Percentiles rank a stretch among this genome's conserved stretches.
Conservation (phyloP, 2,888 invertebrate species). For the Chrysotoxum bicinctum region DNA sequence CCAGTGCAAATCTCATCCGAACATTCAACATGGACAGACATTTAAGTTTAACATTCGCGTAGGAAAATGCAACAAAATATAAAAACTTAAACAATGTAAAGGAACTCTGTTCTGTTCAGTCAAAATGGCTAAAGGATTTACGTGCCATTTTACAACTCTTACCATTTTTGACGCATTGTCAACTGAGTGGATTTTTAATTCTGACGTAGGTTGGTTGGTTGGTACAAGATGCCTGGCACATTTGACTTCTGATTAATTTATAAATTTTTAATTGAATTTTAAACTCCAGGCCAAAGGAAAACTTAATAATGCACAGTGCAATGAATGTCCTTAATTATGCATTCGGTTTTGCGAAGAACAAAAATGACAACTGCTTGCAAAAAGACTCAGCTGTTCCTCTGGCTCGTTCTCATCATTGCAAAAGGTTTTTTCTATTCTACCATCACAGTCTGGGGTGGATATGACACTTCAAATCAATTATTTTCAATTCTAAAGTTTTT, state of each 20-base stretch:
- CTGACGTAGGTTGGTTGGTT: not conserved
- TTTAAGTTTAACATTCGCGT: conserved; percentile 40
- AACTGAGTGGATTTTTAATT: conserved; percentile 29
- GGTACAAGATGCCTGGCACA: not conserved
- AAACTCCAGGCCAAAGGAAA: conserved; percentile 14
- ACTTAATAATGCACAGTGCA: conserved; percentile 4
- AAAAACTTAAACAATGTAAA: conserved; percentile 12
- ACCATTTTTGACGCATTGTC: conserved; percentile 39
- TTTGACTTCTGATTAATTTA: conserved; percentile 18
- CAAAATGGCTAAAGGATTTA: conserved; percentile 21
- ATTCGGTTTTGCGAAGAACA: not conserved
- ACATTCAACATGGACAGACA: conserved; percentile 23
- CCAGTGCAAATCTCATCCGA: not conserved
- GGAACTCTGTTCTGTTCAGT: not conserved
- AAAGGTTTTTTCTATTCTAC: conserved; percentile 6
- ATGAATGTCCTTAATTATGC: conserved; percentile 19
- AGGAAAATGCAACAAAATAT: not conserved
- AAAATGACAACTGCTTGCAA: not conserved
- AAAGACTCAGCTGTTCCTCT: conserved; percentile 3
- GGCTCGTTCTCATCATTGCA: not conserved
- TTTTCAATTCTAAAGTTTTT: conserved; percentile 15
- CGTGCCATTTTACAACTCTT: conserved; percentile 11
- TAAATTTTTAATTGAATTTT: conserved; percentile 57
- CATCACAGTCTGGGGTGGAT: conserved; percentile 5
- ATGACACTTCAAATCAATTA: conserved; percentile 34